These are phyloP conservation scores for Cryptocephalus moraei DNA, from an alignment of 2,888 invertebrate species.

Conservation along the genomic window DNA sequence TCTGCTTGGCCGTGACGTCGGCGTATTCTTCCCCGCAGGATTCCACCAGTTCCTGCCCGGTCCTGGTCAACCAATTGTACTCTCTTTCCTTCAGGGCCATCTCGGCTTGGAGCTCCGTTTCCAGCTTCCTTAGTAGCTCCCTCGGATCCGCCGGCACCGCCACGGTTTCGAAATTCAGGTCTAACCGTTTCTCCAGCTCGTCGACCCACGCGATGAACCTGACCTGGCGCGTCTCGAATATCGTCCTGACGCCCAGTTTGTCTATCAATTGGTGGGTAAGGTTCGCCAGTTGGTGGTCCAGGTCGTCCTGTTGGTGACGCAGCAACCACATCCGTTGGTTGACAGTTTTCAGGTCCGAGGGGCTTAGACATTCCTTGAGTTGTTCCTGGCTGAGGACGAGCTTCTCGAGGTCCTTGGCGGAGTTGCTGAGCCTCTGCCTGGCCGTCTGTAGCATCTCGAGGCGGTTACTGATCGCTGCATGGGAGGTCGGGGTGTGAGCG, in stretches of 20 bases:
- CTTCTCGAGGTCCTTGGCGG: conserved; percentile 56
- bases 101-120: conserved; percentile 66
- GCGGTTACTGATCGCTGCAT: conserved; percentile 53
- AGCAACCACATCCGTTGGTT: conserved; percentile 70
- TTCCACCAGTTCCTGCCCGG: conserved; percentile 55
- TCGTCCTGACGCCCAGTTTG: conserved; percentile 56
- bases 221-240: conserved; percentile 57
- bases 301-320: conserved; percentile 69
- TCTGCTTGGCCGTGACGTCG: conserved; percentile 46
- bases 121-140: conserved; percentile 59
- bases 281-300: conserved; percentile 67
- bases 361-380: conserved; percentile 74
- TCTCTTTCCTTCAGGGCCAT: conserved; percentile 67
- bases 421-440: conserved; percentile 45
- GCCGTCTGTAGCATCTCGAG: conserved; percentile 53
- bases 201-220: conserved; percentile 62
- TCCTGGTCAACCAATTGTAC: conserved; percentile 63
- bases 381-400: conserved; percentile 69
- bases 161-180: conserved; percentile 34
- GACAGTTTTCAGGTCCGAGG: conserved; percentile 70
- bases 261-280: conserved; percentile 66
- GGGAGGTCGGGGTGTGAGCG: conserved; percentile 44
- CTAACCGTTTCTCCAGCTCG: conserved; percentile 56
- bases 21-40: conserved; percentile 54
- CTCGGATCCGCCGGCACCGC: conserved; percentile 52